Percentiles rank a stretch among this genome's conserved stretches.
Evolutionary conservation across 1,140 invertebrate species (phyloP).

Genomic region (Helicoverpa armigera): DNA sequence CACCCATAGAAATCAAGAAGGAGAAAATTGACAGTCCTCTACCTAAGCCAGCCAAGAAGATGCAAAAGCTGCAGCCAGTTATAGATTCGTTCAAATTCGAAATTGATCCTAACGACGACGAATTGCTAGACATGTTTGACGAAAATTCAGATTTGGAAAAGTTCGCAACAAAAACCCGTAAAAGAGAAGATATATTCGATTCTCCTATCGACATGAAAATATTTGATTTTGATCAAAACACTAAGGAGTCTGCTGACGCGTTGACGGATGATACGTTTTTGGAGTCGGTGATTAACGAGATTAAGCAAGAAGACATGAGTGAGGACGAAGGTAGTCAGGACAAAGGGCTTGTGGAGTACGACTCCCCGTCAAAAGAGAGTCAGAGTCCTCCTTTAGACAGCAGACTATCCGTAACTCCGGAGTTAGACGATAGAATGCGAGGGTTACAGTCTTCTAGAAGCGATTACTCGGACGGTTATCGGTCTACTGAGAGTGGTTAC

Average conservation of each 20-base stretch:
- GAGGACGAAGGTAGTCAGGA: slow-evolving; percentile 73
- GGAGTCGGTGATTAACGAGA: slow-evolving; percentile 81
- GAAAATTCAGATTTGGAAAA: slow-evolving; percentile 67
- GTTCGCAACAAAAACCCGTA: slow-evolving; percentile 58
- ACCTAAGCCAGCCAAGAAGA: slow-evolving; percentile 56
- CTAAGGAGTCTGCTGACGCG: slow-evolving; percentile 69
- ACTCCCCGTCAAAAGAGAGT: slow-evolving; percentile 73
- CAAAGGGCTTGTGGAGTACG: slow-evolving; percentile 79
- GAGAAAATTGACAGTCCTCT: slow-evolving; percentile 45
- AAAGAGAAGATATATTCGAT: slow-evolving; percentile 59
- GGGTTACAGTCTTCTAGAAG: slow-evolving; percentile 58
- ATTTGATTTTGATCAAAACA: slow-evolving; percentile 60
- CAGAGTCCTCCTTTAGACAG: slow-evolving; percentile 56
- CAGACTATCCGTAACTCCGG: slow-evolving; percentile 70
- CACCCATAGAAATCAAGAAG: slow-evolving; percentile 8
- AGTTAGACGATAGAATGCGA: slow-evolving; percentile 68
- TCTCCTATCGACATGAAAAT: slow-evolving; percentile 61
- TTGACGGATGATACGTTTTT: slow-evolving; percentile 78
- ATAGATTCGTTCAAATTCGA: slow-evolving; percentile 81
- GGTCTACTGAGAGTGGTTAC: slow-evolving; percentile 69
- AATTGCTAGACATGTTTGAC: slow-evolving; percentile 76
- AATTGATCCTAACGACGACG: slow-evolving; percentile 79
- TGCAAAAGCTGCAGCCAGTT: slow-evolving; percentile 76
- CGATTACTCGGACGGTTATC: slow-evolving; percentile 59
- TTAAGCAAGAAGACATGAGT: slow-evolving; percentile 73